Evolutionary conservation across 2,797 vertebrate species (phyloP).

Genomic region (Acanthis flammea): DNA sequence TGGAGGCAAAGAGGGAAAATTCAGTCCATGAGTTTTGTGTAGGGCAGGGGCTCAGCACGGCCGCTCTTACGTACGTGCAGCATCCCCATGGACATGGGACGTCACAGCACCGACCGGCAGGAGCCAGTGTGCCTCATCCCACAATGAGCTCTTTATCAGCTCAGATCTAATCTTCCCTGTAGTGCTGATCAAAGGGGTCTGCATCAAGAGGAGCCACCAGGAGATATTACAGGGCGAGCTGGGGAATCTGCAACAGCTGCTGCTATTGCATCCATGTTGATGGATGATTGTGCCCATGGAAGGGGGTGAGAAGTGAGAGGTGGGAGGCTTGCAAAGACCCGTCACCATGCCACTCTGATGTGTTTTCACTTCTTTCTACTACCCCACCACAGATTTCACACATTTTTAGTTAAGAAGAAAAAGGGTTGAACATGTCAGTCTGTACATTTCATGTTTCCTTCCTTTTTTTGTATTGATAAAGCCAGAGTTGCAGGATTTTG

Average conservation of each 20-base stretch:
- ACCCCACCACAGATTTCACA: not conserved
- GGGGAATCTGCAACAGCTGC: not conserved
- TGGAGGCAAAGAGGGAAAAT: conserved; percentile 16
- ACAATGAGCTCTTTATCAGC: not conserved
- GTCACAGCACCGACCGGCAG: rapidly evolving
- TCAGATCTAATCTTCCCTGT: not conserved
- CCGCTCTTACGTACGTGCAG: rapidly evolving
- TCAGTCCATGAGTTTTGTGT: not conserved
- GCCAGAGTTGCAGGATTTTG: not conserved
- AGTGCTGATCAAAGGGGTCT: not conserved
- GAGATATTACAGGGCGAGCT: rapidly evolving
- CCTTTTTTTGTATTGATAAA: conserved; percentile 9
- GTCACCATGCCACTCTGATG: rapidly evolving
- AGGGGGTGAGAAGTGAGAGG: not conserved
- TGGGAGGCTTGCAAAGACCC: not conserved
- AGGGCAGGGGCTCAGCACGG: not conserved
- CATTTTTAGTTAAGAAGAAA: not conserved
- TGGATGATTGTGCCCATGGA: not conserved
- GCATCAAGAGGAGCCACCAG: not conserved
- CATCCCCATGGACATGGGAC: rapidly evolving
- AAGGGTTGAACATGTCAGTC: not conserved
- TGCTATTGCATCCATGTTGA: rapidly evolving
- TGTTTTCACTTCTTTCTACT: not conserved
- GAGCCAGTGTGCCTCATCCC: not conserved
- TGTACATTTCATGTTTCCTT: not conserved